Evolutionary conservation across 1,140 invertebrate genomes (phyloP).

Genomic region (Zaprionus ornatus): DNA sequence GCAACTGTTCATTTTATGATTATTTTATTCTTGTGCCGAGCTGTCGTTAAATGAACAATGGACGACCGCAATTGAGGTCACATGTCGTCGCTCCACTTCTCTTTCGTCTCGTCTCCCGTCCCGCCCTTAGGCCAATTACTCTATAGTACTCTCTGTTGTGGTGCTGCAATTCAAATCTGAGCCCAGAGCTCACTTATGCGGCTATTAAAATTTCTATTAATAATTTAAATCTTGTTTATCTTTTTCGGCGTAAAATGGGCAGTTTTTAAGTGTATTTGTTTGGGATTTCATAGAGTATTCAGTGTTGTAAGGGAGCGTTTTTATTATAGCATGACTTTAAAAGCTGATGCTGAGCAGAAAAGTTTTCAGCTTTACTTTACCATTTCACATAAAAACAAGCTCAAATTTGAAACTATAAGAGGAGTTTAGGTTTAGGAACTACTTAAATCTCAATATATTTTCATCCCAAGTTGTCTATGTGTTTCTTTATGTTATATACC

Average conservation of each 20-base stretch:
- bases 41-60: constrained; percentile 76
- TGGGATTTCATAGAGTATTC: neutral
- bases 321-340: neutral
- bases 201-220: constrained; percentile 41
- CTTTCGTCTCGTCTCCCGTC: neutral
- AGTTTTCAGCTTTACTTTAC: too few relatives aligned
- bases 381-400: neutral
- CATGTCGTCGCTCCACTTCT: constrained; percentile 48
- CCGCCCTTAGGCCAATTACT: neutral
- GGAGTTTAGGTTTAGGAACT: too few relatives aligned
- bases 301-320: neutral
- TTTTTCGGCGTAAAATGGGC: neutral
- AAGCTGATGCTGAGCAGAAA: too few relatives aligned
- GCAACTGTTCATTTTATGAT: constrained; percentile 40
- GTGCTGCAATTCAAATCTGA: constrained; percentile 46
- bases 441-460: neutral
- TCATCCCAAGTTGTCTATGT: neutral
- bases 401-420: too few relatives aligned
- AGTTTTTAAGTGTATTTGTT: neutral
- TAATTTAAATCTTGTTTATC: constrained; percentile 13
- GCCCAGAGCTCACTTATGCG: constrained; percentile 34
- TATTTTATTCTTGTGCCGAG: constrained; percentile 33
- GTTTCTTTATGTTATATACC: neutral
- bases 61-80: constrained; percentile 72
- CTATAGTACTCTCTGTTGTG: neutral